phyloP scores from a whole-genome alignment of 2,888 invertebrate species.

The Margaritifera margaritifera region DNA sequence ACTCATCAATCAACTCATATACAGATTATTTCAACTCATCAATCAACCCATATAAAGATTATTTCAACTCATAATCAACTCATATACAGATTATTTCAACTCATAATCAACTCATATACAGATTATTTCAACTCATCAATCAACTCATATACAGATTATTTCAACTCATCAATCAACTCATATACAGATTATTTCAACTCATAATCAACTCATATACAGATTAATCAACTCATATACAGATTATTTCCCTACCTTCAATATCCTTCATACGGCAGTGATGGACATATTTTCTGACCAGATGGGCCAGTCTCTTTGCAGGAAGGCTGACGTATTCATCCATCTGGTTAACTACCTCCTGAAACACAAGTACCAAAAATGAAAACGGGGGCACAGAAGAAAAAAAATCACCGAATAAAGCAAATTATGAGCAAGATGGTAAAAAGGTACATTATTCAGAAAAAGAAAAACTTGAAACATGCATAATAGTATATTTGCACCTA shows the following conservation, averaged over 20 bases:
- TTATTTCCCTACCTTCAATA: constrained; percentile 62
- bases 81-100: no score
- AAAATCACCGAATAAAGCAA: neutral
- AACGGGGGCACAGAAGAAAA: neutral
- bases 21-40: no score
- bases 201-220: constrained; percentile 3
- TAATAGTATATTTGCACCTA: no score
- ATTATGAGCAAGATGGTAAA: neutral
- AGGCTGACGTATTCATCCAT: constrained; percentile 71
- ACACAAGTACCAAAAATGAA: neutral
- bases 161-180: no score
- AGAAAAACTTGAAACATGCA: neutral
- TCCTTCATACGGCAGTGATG: constrained; percentile 69
- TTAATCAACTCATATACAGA: neutral
- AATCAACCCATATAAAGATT: no score
- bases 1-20: no score
- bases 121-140: no score
- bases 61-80: no score
- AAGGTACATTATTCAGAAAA: neutral
- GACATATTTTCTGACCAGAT: constrained; percentile 70
- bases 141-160: no score
- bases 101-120: no score
- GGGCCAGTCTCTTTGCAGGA: constrained; percentile 67
- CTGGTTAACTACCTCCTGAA: constrained; percentile 64
- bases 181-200: no score